A percentile compares a stretch with the other conserved stretches of the same genome.
Conservation (phyloP, 2,113 vertebrate genomes). For the Eudorcas thomsonii region DNA sequence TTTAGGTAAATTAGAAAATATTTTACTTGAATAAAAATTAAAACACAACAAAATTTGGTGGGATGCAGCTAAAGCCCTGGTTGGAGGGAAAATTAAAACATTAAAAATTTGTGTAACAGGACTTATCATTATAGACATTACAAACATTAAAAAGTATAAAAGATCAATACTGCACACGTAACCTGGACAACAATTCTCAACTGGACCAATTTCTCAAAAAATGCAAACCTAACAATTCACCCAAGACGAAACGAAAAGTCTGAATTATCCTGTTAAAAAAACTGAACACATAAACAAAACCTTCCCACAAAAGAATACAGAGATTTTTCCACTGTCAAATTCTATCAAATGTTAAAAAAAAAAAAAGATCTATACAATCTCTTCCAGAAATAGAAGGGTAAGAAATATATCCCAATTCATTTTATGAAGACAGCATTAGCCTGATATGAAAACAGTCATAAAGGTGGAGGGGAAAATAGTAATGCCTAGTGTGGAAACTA, state of each 20-base stretch:
- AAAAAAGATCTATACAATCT: neutral
- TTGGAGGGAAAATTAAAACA: neutral
- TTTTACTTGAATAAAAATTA: neutral
- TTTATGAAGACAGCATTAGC: neutral
- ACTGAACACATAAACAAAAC: neutral
- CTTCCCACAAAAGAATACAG: neutral
- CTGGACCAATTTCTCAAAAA: neutral
- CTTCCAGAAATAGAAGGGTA: neutral
- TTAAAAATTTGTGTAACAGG: neutral
- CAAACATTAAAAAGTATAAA: neutral
- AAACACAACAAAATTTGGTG: neutral
- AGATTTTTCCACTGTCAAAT: neutral
- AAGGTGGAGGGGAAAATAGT: neutral
- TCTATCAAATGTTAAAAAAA: neutral
- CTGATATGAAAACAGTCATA: neutral
- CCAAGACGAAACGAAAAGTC: neutral
- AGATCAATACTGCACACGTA: neutral
- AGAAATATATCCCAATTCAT: neutral
- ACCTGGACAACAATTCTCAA: neutral
- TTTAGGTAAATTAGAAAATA: neutral
- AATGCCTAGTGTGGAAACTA: neutral
- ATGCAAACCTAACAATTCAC: neutral
- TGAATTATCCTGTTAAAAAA: neutral
- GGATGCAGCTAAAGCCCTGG: neutral
- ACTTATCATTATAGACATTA: neutral